These are phyloP conservation scores for Prunella strophiata DNA, from an alignment of 2,797 vertebrate genomes.

Conservation along the genomic window DNA sequence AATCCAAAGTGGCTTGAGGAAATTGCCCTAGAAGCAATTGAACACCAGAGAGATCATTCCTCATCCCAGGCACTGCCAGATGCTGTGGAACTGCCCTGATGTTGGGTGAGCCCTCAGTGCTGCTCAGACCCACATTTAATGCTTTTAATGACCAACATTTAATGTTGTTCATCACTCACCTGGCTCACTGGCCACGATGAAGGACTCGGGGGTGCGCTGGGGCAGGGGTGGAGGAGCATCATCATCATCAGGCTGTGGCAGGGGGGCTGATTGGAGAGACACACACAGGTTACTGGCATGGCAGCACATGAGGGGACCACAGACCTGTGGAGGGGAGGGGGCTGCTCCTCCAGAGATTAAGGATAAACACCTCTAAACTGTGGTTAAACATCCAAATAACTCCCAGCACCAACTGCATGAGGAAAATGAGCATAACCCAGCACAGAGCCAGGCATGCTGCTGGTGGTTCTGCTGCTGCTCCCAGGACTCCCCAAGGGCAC, in stretches of 20 bases:
- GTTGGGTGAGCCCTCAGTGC: background rate
- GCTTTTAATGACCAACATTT: too few relatives aligned
- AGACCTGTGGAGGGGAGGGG: background rate
- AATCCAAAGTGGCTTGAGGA: background rate
- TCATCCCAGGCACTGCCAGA: background rate
- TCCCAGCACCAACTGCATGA: background rate
- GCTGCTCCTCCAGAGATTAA: background rate
- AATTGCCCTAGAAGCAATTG: conserved; percentile 45
- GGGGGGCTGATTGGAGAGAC: conserved; percentile 28
- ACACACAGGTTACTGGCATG: background rate
- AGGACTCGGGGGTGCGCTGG: conserved; percentile 91
- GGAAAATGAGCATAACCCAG: background rate
- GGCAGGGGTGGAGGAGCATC: conserved; percentile 88
- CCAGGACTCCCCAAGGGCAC: too few relatives aligned
- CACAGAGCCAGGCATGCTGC: background rate
- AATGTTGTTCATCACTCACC: conserved; percentile 70
- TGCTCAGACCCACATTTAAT: background rate
- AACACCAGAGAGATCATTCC: background rate
- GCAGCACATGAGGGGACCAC: background rate
- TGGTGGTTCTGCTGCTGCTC: background rate
- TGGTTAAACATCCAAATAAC: background rate
- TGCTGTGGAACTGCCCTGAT: rapidly evolving
- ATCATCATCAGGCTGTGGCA: background rate
- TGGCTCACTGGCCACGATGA: conserved; percentile 76
- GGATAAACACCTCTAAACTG: background rate